phyloP scores from a whole-genome alignment of 2,888 invertebrate genomes.

The Mythimna impura region DNA sequence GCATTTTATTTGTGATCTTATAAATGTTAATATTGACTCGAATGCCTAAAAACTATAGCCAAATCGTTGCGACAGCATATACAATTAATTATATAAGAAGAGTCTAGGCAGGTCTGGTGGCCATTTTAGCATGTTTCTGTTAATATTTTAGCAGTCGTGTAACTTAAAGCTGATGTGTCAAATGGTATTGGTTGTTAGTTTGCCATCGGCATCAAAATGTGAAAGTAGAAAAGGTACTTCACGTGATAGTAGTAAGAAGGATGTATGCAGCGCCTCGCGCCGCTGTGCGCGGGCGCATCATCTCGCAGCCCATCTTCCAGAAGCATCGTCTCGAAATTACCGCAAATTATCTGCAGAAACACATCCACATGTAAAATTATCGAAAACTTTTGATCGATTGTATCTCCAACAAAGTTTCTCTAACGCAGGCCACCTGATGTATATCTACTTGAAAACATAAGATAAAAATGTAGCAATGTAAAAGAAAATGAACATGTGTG shows the following conservation, averaged over 20 bases:
- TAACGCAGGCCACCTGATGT: not conserved
- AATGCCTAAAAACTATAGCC: constrained; percentile 25
- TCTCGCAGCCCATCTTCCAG: constrained; percentile 75
- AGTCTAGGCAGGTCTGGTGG: constrained; percentile 65
- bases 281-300: constrained; percentile 75
- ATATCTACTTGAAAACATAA: constrained; percentile 2
- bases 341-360: constrained; percentile 80
- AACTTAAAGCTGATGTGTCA: constrained; percentile 31
- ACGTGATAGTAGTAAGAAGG: constrained; percentile 87
- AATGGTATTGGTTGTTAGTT: constrained; percentile 53
- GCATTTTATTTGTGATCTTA: not conserved
- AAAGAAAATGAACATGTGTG: not conserved
- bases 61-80: constrained; percentile 62
- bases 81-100: constrained; percentile 68
- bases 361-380: constrained; percentile 2
- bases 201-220: constrained; percentile 63
- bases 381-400: not conserved
- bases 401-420: not conserved
- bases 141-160: constrained; percentile 64
- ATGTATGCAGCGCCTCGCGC: constrained; percentile 81
- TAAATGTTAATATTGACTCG: constrained; percentile 16
- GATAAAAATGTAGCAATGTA: not conserved
- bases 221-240: constrained; percentile 67
- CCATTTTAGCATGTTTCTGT: constrained; percentile 71
- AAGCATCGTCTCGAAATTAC: constrained; percentile 76